Evolutionary conservation across 2,888 invertebrate genomes (phyloP).

Genomic region (Perithous albicinctus): DNA sequence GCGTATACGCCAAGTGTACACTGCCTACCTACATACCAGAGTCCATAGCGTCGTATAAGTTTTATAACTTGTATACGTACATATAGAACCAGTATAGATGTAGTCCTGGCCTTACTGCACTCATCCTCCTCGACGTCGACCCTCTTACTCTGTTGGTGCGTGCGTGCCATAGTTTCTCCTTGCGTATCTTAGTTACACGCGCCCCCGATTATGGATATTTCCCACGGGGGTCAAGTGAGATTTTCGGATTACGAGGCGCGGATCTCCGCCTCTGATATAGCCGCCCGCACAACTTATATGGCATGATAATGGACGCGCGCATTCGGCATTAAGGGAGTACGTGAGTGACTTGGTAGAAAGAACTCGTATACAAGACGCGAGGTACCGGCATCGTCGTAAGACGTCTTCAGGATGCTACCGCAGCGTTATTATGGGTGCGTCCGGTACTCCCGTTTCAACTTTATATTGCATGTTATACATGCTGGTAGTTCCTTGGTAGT

Average conservation of each 20-base stretch:
- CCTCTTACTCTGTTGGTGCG: constrained; percentile 47
- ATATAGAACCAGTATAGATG: constrained; percentile 27
- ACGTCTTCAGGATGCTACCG: constrained; percentile 26
- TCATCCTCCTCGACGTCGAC: constrained; percentile 22
- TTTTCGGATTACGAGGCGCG: constrained; percentile 79
- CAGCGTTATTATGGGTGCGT: constrained; percentile 78
- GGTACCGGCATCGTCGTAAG: constrained; percentile 12
- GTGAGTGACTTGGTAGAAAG: constrained; percentile 71
- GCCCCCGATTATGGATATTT: constrained; percentile 59
- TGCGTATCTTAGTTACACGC: constrained; percentile 72
- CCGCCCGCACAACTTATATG: constrained; percentile 79
- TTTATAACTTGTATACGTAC: constrained; percentile 31
- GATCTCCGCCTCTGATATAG: constrained; percentile 81
- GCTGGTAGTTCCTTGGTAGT: not conserved
- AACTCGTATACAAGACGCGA: constrained; percentile 8
- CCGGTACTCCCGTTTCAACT: constrained; percentile 38
- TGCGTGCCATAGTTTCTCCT: constrained; percentile 79
- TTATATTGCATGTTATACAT: constrained; percentile 4
- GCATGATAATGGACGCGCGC: constrained; percentile 78
- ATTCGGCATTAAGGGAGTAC: constrained; percentile 83
- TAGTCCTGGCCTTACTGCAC: constrained; percentile 5
- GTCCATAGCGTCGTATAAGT: constrained; percentile 36
- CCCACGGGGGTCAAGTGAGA: constrained; percentile 71
- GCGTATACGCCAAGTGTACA: constrained; percentile 25
- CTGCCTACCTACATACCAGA: constrained; percentile 39